A percentile compares a stretch with the other conserved stretches of the same genome.
phyloP scores from a whole-genome alignment of 1,140 invertebrate species.

The Eupristina koningsbergeri region DNA sequence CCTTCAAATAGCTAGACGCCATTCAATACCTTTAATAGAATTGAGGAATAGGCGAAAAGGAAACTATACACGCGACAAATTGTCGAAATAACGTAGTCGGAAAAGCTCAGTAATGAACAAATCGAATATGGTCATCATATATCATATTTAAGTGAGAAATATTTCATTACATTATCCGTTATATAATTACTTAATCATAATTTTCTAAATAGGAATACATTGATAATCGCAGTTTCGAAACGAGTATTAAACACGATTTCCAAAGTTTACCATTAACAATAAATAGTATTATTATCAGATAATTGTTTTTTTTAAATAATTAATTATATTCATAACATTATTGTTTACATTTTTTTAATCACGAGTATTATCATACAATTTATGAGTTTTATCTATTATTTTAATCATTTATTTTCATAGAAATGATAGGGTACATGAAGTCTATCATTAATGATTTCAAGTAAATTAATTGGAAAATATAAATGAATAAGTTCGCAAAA shows the following conservation, averaged over 20 bases:
- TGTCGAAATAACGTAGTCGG: slow-evolving; percentile 28
- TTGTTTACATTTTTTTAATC: neutral
- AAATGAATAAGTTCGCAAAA: no score
- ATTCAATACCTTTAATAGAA: slow-evolving; percentile 26
- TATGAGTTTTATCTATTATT: neutral
- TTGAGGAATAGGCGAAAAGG: neutral
- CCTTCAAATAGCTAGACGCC: slow-evolving; percentile 2
- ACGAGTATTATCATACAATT: neutral
- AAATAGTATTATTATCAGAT: neutral
- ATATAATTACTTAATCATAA: slow-evolving; percentile 1
- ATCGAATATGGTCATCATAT: slow-evolving; percentile 41
- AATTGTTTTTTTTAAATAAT: neutral
- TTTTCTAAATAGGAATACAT: neutral
- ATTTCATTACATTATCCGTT: slow-evolving; percentile 22
- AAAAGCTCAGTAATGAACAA: slow-evolving; percentile 41
- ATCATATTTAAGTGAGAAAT: slow-evolving; percentile 25
- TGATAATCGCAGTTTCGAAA: neutral
- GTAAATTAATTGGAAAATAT: no score
- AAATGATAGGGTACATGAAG: no score
- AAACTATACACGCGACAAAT: slow-evolving; percentile 5
- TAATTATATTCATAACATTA: neutral
- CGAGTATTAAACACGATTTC: no score
- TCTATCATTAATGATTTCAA: no score
- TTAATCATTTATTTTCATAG: neutral
- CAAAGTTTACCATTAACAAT: no score